Base-by-base conservation (phyloP, 2,113 vertebrate genomes). In the Oncorhynchus masou region DNA sequence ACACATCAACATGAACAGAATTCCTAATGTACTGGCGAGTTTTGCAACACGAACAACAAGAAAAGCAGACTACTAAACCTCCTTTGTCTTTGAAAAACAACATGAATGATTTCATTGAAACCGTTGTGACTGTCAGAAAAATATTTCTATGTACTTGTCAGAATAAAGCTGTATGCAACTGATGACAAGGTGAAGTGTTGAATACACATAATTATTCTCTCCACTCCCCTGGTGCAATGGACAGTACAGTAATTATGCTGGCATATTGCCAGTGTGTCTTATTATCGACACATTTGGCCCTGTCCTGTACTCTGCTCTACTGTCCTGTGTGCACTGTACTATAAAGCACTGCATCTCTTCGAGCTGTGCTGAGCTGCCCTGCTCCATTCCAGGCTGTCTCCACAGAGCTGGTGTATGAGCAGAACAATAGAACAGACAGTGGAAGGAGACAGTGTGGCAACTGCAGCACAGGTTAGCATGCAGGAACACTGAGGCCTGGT, bases 381-480 rank as follows among this genome's bases (percentile, higher is more conserved):
- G 68, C 77, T 67, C 12, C 3, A 75, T 72, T 70, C 62, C 76
- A 51, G 74, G 45, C n/a, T 76, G 81, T 85, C 78, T 48, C 74
- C 77, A 89, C 84, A 81, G 87, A 86, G 87, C 83, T 64, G 80
- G 86, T 74, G 67, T 85, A 86, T 83, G 64, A 77, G 65, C 62
- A 75, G 85, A 91, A 91, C 88, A 91, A 91, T 88, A 83, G 81
- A 81, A 80, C 80, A 11, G 8, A 77, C 81, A 45, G 77, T 84
- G 83, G 11, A 78, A 83, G 34, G 77, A 84, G 83, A 79, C 54
- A 13, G 19, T 7, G 59, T 62, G 19, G 20, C n/a, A n/a, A 11
- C 59, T 65, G 76, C 65, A 7, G 75, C 74, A 87, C 81, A 72
- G 71, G 79, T 39, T 83, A 60, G 75, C 24, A 67, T 74, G 83